Base-by-base conservation (phyloP, 2,888 invertebrate species). In the Cheilosia grossa region DNA sequence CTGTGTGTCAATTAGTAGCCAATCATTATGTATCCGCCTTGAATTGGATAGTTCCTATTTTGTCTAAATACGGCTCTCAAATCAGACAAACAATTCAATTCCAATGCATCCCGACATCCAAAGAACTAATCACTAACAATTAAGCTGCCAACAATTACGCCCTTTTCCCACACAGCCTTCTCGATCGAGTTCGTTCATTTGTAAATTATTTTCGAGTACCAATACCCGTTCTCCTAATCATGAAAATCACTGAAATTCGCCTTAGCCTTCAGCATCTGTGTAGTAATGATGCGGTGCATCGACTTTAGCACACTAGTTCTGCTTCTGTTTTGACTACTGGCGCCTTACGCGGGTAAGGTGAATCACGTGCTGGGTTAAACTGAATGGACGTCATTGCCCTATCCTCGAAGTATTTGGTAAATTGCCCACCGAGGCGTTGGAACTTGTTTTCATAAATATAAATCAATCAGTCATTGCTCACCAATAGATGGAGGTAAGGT, bases 361-460 rank as follows among this genome's bases (percentile, higher is more conserved):
- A 73, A 47, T 82, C 82, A 82, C 73, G 56, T 73, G 54, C 47
- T 67, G 21, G 4, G 15, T 49, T 30, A 37, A 51, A 40, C 15
- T 30, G 17, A 37, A 10, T 9, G 42, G 27, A 59, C 81, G 75
- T 72, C 66, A 61, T 4, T 66, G 15, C 47, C 9, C n/a, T 64
- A 58, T 59, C 66, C 78, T 78, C 66, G 77, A 72, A 53, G 19
- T 17, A 40, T 21, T 69, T 63, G 66, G 61, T 40, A 56, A 73
- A 78, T 73, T 73, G 72, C 78, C 67, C 75, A 63, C 7, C 5
- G 30, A 47, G 47, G 30, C 19, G 21, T 13, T 49, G 13, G 30
- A 69, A 54, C 21, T 17, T 44, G 21, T 30, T 53, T n/a, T 51
- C 19, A 21, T 59, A n/a, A n/a, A n/a, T n/a, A 77, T 37, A 77